Evolutionary conservation across 2,888 invertebrate species (phyloP).

Genomic region (Lumbricus terrestris): DNA sequence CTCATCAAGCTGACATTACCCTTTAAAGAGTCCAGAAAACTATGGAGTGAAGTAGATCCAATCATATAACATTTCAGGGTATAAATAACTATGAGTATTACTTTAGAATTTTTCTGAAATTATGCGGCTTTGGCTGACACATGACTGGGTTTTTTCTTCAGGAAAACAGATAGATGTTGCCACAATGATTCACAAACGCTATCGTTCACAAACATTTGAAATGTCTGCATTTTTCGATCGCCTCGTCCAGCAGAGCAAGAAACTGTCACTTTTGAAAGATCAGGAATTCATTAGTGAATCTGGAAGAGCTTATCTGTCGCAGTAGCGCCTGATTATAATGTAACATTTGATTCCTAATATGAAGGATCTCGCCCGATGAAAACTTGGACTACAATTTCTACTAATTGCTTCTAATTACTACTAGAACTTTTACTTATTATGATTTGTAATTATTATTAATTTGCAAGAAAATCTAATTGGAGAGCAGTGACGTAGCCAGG

Average conservation of each 20-base stretch:
- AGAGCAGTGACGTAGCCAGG: too few species aligned
- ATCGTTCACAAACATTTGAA: neutral
- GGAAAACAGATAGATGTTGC: constrained; percentile 29
- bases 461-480: too few species aligned
- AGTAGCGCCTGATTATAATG: neutral
- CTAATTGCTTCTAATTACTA: too few species aligned
- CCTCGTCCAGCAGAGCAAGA: neutral
- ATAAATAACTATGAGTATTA: neutral
- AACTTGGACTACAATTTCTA: too few species aligned
- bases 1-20: too few species aligned
- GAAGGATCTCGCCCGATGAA: too few species aligned
- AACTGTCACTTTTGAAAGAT: neutral
- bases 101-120: neutral
- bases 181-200: constrained; percentile 23
- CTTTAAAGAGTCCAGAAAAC: neutral
- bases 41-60: neutral
- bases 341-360: too few species aligned
- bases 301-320: constrained; percentile 4
- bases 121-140: neutral
- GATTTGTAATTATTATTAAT: too few species aligned
- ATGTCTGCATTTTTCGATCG: neutral
- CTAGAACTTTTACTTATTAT: too few species aligned
- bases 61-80: too few species aligned
- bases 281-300: neutral
- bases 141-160: constrained; percentile 8